A percentile compares a stretch with the other conserved stretches of the same genome.
Conservation (phyloP, 2,797 vertebrate genomes). For the Melanotaenia trifasciata region DNA sequence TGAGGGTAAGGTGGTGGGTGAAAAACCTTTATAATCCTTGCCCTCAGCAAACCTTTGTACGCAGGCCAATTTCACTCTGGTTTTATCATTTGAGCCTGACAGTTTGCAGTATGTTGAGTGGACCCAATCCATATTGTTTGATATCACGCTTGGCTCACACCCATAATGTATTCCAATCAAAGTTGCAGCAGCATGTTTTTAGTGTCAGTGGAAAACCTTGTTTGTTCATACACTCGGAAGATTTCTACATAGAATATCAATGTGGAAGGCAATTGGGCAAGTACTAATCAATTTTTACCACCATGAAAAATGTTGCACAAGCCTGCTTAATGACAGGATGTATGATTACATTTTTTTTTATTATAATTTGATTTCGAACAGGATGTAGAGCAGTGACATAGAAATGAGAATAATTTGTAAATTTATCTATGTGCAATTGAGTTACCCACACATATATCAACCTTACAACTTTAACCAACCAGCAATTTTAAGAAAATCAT, state of each 20-base stretch:
- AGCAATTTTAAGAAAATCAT: neutral
- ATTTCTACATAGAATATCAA: slow-evolving; percentile 62
- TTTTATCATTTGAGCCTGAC: slow-evolving; percentile 82
- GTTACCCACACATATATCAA: neutral
- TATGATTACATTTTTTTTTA: slow-evolving; percentile 35
- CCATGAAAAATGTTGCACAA: slow-evolving; percentile 49
- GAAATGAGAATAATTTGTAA: slow-evolving; percentile 15
- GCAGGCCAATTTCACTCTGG: slow-evolving; percentile 76
- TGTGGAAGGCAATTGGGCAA: slow-evolving; percentile 55
- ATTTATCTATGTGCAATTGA: slow-evolving; percentile 7
- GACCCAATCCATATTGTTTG: slow-evolving; percentile 76
- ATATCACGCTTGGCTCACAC: slow-evolving; percentile 65
- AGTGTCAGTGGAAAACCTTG: slow-evolving; percentile 60
- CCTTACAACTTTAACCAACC: neutral
- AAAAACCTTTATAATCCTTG: slow-evolving; percentile 82
- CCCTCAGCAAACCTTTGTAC: slow-evolving; percentile 79
- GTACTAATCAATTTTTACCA: slow-evolving; percentile 60
- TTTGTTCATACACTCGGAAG: slow-evolving; percentile 64
- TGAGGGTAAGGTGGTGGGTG: slow-evolving; percentile 74
- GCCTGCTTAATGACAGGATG: slow-evolving; percentile 31
- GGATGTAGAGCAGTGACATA: slow-evolving; percentile 8
- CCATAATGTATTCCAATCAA: slow-evolving; percentile 75
- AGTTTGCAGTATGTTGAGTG: slow-evolving; percentile 74
- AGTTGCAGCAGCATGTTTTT: slow-evolving; percentile 67
- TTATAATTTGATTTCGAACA: slow-evolving; percentile 39